Percentiles rank a stretch among this genome's conserved stretches.
Evolutionary conservation across 2,888 invertebrate genomes (phyloP).

Genomic region (Hipparchia semele): DNA sequence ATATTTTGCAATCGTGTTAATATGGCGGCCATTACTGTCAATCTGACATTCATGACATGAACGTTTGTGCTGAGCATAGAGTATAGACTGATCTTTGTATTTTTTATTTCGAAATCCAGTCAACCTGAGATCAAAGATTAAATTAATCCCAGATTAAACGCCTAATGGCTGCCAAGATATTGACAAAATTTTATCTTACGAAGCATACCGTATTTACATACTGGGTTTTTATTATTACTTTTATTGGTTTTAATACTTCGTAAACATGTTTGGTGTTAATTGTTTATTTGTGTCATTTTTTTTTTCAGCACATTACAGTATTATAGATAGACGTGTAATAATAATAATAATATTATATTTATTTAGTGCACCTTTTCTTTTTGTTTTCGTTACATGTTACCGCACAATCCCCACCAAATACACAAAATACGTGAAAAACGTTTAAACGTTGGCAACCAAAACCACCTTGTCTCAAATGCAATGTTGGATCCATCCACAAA

Average conservation of each 20-base stretch:
- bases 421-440: constrained; percentile 56
- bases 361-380: constrained; percentile 82
- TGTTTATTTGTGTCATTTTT: constrained; percentile 26
- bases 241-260: not conserved
- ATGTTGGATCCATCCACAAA: constrained; percentile 76
- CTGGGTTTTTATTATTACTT: too few relatives aligned
- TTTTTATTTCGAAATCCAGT: too few relatives aligned
- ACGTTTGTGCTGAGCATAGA: too few relatives aligned
- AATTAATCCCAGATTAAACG: too few relatives aligned
- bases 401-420: constrained; percentile 77
- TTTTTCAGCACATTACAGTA: constrained; percentile 41
- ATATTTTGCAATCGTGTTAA: too few relatives aligned
- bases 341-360: constrained; percentile 59
- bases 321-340: constrained; percentile 30
- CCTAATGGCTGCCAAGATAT: too few relatives aligned
- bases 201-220: too few relatives aligned
- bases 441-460: constrained; percentile 55
- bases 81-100: too few relatives aligned
- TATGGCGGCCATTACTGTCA: too few relatives aligned
- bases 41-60: too few relatives aligned
- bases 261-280: constrained; percentile 1
- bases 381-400: constrained; percentile 82
- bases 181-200: too few relatives aligned
- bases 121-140: too few relatives aligned
- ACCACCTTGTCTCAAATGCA: constrained; percentile 64